Conservation (phyloP, 1,140 invertebrate species). For the Mycetomoellerius zeteki region DNA sequence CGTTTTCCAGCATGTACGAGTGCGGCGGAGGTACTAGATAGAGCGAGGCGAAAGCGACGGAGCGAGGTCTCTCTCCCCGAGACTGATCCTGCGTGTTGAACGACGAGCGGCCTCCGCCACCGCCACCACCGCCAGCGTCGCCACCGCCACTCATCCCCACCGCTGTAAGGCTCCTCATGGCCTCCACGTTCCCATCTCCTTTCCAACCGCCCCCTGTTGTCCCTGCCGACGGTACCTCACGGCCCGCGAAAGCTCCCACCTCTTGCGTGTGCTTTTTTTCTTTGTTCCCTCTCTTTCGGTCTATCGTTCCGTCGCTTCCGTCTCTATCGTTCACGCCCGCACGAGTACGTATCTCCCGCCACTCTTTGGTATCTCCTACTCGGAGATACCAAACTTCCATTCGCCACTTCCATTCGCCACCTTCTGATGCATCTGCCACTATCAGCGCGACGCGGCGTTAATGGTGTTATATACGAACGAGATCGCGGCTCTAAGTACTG, state of each 20-base stretch:
- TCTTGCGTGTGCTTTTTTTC: conserved; percentile 54
- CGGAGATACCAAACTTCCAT: background rate
- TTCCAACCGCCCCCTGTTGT: background rate
- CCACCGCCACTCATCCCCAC: conserved; percentile 57
- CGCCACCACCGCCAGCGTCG: conserved; percentile 52
- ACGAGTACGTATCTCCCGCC: conserved; percentile 10
- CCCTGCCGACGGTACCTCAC: background rate
- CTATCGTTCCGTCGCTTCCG: background rate
- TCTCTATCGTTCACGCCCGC: conserved; percentile 44
- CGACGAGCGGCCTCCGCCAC: conserved; percentile 73
- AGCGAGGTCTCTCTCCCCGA: conserved; percentile 75
- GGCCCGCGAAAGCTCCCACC: conserved; percentile 46
- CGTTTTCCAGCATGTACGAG: conserved; percentile 78
- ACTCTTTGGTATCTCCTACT: conserved; percentile 40
- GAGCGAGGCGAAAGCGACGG: conserved; percentile 78
- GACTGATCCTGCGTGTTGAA: conserved; percentile 82
- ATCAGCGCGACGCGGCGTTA: background rate
- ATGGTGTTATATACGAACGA: background rate
- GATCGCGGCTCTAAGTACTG: background rate
- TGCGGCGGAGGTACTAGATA: conserved; percentile 83
- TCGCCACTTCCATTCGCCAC: conserved; percentile 17
- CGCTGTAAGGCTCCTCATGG: conserved; percentile 44
- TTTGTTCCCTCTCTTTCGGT: conserved; percentile 37
- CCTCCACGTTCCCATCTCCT: conserved; percentile 9
- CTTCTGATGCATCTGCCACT: conserved; percentile 42